A percentile compares a stretch with the other conserved stretches of the same genome.
Evolutionary conservation across 2,888 invertebrate species (phyloP).

Genomic region (Sesamia inferens): DNA sequence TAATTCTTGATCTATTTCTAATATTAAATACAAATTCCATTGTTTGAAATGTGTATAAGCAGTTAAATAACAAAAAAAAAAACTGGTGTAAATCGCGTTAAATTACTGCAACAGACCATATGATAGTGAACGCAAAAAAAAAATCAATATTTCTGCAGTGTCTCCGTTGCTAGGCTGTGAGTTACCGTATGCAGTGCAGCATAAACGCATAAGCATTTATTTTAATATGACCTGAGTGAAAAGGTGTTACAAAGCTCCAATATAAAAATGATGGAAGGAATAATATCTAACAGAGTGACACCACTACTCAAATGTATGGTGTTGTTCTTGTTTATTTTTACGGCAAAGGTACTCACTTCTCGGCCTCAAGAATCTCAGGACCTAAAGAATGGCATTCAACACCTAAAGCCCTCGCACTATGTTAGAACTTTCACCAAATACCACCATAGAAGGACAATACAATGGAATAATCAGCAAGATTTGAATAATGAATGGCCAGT

Average conservation of each 20-base stretch:
- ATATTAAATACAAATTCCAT: conserved; percentile 6
- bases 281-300: conserved; percentile 81
- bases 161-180: conserved; percentile 75
- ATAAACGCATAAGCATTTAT: conserved; percentile 50
- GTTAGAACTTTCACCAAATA: conserved; percentile 88
- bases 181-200: conserved; percentile 68
- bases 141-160: conserved; percentile 84
- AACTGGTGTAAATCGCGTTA: conserved; percentile 12
- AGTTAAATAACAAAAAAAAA: conserved; percentile 21
- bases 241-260: conserved; percentile 31
- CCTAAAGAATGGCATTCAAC: conserved; percentile 79
- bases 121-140: conserved; percentile 53
- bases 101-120: conserved; percentile 55
- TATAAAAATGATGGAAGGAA: conserved; percentile 77
- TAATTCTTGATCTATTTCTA: conserved; percentile 22
- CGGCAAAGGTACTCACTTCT: conserved; percentile 86
- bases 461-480: conserved; percentile 76
- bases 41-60: conserved; percentile 19
- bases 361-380: conserved; percentile 84
- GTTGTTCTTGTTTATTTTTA: conserved; percentile 86
- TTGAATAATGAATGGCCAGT: conserved; percentile 75
- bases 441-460: conserved; percentile 85
- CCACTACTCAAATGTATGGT: conserved; percentile 86
- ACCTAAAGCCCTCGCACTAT: conserved; percentile 81
- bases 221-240: conserved; percentile 45